Conservation (phyloP, 1,140 invertebrate species). For the Rhagoletis zephyria region DNA sequence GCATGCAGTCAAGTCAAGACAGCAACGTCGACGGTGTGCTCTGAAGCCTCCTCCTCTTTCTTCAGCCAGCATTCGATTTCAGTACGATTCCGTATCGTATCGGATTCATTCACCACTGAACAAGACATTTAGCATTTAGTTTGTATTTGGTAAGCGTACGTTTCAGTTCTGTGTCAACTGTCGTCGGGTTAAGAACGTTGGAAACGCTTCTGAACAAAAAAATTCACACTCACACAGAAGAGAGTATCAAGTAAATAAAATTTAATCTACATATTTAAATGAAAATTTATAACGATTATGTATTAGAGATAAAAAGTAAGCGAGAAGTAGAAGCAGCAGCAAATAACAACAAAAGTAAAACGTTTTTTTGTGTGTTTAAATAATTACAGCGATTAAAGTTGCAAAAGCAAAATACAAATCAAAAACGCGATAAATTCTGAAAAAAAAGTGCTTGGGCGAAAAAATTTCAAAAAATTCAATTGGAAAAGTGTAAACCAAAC, state of each 20-base stretch:
- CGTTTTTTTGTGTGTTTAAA: constrained; percentile 13
- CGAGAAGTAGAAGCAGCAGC: not conserved
- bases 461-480: not conserved
- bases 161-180: constrained; percentile 51
- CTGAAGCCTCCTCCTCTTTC: constrained; percentile 46
- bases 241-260: not conserved
- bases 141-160: constrained; percentile 53
- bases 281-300: not conserved
- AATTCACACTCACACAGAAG: not conserved
- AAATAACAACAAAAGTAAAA: not conserved
- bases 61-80: constrained; percentile 51
- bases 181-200: constrained; percentile 53
- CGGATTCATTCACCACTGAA: constrained; percentile 50
- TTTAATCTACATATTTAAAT: constrained; percentile 1
- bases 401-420: not conserved
- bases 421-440: not conserved
- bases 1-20: not conserved
- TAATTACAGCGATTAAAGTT: not conserved
- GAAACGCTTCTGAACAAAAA: constrained; percentile 38
- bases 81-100: constrained; percentile 49
- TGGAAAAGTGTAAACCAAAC: not conserved
- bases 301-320: not conserved
- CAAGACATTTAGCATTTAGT: constrained; percentile 46
- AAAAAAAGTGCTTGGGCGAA: not conserved
- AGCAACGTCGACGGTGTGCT: constrained; percentile 39